Conservation (phyloP, 2,113 vertebrate species). For the Triplophysa tibetana region DNA sequence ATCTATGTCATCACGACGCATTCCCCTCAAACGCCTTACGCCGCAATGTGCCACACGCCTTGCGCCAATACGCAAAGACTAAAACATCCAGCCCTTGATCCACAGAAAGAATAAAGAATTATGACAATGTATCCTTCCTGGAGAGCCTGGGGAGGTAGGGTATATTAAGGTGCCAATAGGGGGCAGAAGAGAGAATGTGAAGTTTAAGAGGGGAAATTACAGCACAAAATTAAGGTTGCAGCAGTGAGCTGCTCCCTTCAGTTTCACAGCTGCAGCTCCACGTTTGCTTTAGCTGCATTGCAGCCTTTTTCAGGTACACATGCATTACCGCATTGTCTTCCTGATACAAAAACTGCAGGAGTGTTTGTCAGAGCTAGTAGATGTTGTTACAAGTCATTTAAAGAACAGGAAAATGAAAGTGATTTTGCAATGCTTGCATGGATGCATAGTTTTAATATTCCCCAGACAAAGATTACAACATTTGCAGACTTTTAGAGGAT, state of each 20-base stretch:
- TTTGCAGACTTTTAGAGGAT: not conserved
- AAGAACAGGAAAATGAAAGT: not conserved
- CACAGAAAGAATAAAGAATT: not conserved
- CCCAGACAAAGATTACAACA: not conserved
- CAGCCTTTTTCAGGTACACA: slow-evolving; percentile 32
- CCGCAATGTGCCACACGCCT: slow-evolving; percentile 13
- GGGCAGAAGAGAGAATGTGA: slow-evolving; percentile 56
- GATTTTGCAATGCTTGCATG: not conserved
- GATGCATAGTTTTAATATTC: not conserved
- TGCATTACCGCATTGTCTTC: slow-evolving; percentile 28
- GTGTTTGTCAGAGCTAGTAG: not conserved
- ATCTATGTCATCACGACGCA: slow-evolving; percentile 8
- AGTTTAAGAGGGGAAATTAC: slow-evolving; percentile 14
- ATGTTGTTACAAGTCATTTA: not conserved
- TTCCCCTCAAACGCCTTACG: slow-evolving; percentile 1
- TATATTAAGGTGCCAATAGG: slow-evolving; percentile 58
- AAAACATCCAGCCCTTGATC: slow-evolving; percentile 15
- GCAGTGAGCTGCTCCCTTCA: slow-evolving; percentile 24
- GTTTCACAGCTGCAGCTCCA: slow-evolving; percentile 32
- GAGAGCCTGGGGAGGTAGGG: not conserved
- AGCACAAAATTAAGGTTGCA: slow-evolving; percentile 14
- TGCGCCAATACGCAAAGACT: slow-evolving; percentile 2
- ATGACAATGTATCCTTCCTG: slow-evolving; percentile 5
- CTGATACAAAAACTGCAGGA: not conserved
- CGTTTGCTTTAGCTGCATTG: slow-evolving; percentile 33